Percentiles rank a stretch among this genome's conserved stretches.
These are phyloP conservation scores for Phrynocephalus forsythii DNA, from an alignment of 2,797 vertebrate species.

Conservation along the genomic window DNA sequence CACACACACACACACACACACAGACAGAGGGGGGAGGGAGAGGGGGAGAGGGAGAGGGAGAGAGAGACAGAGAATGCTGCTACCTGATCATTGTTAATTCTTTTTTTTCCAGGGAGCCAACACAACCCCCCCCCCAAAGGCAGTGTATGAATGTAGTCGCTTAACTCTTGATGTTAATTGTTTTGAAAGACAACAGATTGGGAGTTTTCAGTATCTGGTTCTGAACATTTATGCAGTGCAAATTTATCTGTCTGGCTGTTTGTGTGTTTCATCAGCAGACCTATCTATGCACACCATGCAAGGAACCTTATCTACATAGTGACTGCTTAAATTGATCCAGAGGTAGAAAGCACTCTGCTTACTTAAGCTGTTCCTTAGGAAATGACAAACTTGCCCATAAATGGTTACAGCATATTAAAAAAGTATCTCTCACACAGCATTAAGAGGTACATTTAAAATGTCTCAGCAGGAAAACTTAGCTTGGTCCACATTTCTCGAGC, in stretches of 20 bases:
- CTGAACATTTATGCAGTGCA: neutral
- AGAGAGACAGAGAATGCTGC: no score
- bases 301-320: neutral
- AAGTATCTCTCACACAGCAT: neutral
- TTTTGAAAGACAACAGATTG: neutral
- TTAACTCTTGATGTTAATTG: neutral
- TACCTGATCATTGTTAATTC: neutral
- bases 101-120: neutral
- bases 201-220: neutral
- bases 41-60: no score
- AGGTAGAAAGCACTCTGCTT: accelerated
- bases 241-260: neutral
- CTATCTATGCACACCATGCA: neutral
- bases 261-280: neutral
- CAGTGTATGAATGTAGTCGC: neutral
- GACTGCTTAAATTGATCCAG: neutral
- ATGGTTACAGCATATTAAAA: neutral
- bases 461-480: accelerated
- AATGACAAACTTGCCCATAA: neutral
- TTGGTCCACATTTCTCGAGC: neutral
- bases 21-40: no score
- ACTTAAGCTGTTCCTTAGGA: neutral
- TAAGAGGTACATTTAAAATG: neutral
- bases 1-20: no score
- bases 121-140: neutral